A percentile compares a stretch with the other conserved stretches of the same genome.
Conservation (phyloP, 23 tunicate genomes). For the Ciona savignyi region DNA sequence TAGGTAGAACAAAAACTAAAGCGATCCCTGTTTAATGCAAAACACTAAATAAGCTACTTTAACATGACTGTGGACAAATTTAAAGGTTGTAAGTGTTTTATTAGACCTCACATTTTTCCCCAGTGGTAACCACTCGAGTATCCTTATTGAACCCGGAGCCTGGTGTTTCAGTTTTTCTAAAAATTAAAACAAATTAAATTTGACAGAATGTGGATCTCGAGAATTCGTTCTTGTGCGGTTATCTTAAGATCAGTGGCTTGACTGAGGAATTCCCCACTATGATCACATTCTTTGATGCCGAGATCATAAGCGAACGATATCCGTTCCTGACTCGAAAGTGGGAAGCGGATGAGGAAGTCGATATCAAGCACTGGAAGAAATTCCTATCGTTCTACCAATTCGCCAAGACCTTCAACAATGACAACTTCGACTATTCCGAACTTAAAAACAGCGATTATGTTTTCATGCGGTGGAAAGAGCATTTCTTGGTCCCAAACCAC, state of each 20-base stretch:
- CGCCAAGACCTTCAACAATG: slow-evolving; percentile 77
- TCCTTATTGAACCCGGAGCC: no score
- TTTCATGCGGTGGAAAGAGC: slow-evolving; percentile 99
- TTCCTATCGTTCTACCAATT: slow-evolving; percentile 64
- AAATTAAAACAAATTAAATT: no score
- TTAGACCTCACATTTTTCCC: no score
- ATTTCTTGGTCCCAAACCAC: slow-evolving; percentile 93
- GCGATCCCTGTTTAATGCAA: no score
- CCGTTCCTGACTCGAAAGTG: slow-evolving; percentile 96
- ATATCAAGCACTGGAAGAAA: slow-evolving; percentile 90
- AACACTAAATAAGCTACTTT: no score
- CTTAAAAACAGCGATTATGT: slow-evolving; percentile 69
- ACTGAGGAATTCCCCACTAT: slow-evolving; percentile 87
- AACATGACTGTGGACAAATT: no score
- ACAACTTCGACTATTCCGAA: slow-evolving; percentile 74
- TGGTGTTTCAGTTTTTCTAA: no score
- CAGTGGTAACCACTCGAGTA: no score
- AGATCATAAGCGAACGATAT: slow-evolving; percentile 90
- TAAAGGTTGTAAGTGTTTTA: no score
- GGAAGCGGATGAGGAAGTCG: slow-evolving; percentile 97
- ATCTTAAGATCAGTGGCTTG: slow-evolving; percentile 70
- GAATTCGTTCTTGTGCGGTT: slow-evolving; percentile 88
- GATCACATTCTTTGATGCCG: slow-evolving; percentile 96
- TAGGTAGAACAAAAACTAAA: no score
- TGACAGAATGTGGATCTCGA: slow-evolving; percentile 82